Conservation (phyloP, 2,888 invertebrate genomes). For the Linnaemya tessellans region DNA sequence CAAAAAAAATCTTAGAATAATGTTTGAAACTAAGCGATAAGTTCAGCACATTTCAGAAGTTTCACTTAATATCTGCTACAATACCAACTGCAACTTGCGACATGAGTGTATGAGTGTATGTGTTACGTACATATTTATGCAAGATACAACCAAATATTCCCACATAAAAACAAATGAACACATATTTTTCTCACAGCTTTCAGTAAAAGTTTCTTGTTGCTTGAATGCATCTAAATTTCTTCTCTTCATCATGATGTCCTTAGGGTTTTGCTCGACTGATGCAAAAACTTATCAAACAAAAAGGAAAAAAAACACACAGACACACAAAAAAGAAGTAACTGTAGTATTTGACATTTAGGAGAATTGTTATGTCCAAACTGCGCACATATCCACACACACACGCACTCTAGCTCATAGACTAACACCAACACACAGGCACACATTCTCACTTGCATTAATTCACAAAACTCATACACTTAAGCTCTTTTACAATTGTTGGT, state of each 20-base stretch:
- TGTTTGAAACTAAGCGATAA: too few relatives aligned
- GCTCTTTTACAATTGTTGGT: neutral
- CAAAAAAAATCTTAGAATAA: too few relatives aligned
- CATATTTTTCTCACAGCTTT: neutral
- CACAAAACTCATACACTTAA: neutral
- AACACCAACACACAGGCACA: neutral
- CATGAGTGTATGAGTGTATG: neutral
- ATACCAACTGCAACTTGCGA: neutral
- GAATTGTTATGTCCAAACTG: conserved; percentile 59
- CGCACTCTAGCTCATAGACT: neutral
- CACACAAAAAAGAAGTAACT: too few relatives aligned
- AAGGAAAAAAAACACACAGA: conserved; percentile 17
- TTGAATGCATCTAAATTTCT: conserved; percentile 60
- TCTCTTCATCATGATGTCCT: conserved; percentile 59
- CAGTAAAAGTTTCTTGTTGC: conserved; percentile 51
- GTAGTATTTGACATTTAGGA: conserved; percentile 67
- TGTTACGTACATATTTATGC: conserved; percentile 1
- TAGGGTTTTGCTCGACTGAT: conserved; percentile 41
- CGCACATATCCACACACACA: conserved; percentile 20
- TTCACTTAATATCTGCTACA: neutral
- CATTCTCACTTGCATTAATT: neutral
- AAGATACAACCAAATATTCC: conserved; percentile 42
- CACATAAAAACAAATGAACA: conserved; percentile 8
- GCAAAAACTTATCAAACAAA: conserved; percentile 39
- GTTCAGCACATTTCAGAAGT: neutral